Evolutionary conservation across 2,113 vertebrate species (phyloP), one percentile per base, ranked within the genome.

Genomic region (Apteryx mantelli): DNA sequence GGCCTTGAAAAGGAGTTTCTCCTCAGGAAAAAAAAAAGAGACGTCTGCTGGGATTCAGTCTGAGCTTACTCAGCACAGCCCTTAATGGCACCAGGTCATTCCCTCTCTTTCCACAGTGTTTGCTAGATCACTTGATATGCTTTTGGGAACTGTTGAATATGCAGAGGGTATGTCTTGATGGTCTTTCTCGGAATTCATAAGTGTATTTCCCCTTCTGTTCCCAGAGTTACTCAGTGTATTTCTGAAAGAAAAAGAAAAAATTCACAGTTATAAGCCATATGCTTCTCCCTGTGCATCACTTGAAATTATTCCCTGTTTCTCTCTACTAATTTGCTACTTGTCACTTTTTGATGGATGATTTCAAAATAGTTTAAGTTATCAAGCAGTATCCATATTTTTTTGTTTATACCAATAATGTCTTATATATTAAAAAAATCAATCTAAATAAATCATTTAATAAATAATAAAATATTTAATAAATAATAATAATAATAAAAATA

Each of bases 171-270:
- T 50, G 52, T 52, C 74, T 75, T 60, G 71, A 74, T 69, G 78
- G 68, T 80, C 83, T 83, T 66, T 86, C 65, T 70, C 6, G 8
- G 60, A 69, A 86, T 79, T 73, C 71, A 68, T 66, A 92, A 81
- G 30, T 81, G 86, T 66, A 58, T 73, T 96, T 83, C 74, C 79
- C 88, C 22, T 93, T 76, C 91, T 91, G 55, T 69, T 95, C 89
- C 88, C 83, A 75, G 36, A 83, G 48, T 60, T 42, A 30, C 21
- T 71, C 84, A 64, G 65, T 71, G 32, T 79, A 9, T 76, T 42
- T 83, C 87, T 42, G 42, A 66, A 79, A 42, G 40, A 56, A 85
- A 58, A 93, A 82, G 96, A 58, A 96, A 63, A 71, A 78, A 55
- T 38, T 89, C 88, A 79, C 70, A 61, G 85, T 74, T 55, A 58